Evolutionary conservation across 2,888 invertebrate species (phyloP).

Genomic region (Venusia cambrica): DNA sequence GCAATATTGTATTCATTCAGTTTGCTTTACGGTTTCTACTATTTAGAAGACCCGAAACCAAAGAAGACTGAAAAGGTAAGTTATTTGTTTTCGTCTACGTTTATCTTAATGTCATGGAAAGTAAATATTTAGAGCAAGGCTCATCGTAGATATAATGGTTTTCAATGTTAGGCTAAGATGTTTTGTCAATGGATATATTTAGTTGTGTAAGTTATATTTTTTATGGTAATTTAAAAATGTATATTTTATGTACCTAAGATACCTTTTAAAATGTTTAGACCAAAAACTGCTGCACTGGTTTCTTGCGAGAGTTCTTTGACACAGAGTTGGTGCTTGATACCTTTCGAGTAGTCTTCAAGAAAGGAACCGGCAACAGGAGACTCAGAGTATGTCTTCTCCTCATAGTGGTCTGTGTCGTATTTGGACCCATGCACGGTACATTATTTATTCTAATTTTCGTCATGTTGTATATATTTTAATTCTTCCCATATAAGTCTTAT

Average conservation of each 20-base stretch:
- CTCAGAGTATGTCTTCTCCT: slow-evolving; percentile 87
- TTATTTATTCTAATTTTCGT: slow-evolving; percentile 1
- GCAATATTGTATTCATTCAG: slow-evolving; percentile 86
- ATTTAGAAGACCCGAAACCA: slow-evolving; percentile 83
- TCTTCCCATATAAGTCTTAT: too few relatives aligned
- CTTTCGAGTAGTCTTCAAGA: slow-evolving; percentile 88
- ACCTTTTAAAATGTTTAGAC: slow-evolving; percentile 44
- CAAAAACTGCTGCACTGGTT: slow-evolving; percentile 38
- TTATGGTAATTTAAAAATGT: too few relatives aligned
- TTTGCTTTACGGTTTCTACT: slow-evolving; percentile 86
- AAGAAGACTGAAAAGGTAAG: slow-evolving; percentile 38
- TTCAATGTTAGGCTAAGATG: too few relatives aligned
- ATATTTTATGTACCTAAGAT: too few relatives aligned
- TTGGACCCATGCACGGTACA: slow-evolving; percentile 91
- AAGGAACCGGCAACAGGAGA: slow-evolving; percentile 86
- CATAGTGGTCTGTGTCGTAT: slow-evolving; percentile 90
- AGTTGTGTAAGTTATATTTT: too few relatives aligned
- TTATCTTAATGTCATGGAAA: too few relatives aligned
- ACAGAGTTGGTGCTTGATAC: slow-evolving; percentile 87
- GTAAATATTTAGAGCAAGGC: too few relatives aligned
- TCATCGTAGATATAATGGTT: too few relatives aligned
- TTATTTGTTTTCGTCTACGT: too few relatives aligned
- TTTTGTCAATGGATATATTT: neutral
- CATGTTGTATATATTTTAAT: too few relatives aligned
- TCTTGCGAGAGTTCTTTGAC: slow-evolving; percentile 87